These are phyloP conservation scores for Drosophila lini DNA, from an alignment of 1,140 invertebrate genomes.

Conservation along the genomic window DNA sequence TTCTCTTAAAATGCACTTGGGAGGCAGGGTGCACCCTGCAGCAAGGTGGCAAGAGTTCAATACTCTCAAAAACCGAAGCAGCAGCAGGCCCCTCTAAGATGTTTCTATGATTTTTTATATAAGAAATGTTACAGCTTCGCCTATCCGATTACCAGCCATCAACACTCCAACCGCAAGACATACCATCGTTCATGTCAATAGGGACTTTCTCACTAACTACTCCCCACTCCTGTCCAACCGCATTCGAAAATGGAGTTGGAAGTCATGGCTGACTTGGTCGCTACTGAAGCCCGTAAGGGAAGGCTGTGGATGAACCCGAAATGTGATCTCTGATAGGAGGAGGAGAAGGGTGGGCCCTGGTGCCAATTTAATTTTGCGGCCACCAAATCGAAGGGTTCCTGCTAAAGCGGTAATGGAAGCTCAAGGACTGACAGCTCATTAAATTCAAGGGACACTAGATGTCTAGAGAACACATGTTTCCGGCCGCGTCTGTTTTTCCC, in stretches of 20 bases:
- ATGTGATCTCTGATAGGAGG: constrained; percentile 23
- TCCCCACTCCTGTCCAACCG: constrained; percentile 20
- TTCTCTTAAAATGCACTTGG: constrained; percentile 11
- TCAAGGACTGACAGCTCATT: constrained; percentile 19
- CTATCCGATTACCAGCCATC: constrained; percentile 20
- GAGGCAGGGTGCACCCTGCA: neutral
- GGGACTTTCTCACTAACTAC: constrained; percentile 28
- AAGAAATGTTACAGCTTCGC: constrained; percentile 11
- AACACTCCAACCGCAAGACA: constrained; percentile 26
- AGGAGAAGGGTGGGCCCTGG: neutral
- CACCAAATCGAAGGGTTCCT: constrained; percentile 13
- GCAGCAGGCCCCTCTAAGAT: constrained; percentile 2
- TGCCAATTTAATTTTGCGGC: constrained; percentile 27
- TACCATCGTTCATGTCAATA: neutral
- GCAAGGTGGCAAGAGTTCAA: constrained; percentile 29
- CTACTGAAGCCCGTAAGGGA: constrained; percentile 29
- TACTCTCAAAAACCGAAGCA: constrained; percentile 1
- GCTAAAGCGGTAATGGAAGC: neutral
- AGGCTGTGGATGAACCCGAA: constrained; percentile 53
- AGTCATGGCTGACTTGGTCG: constrained; percentile 27
- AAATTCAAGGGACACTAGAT: constrained; percentile 4
- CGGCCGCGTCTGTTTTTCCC: neutral
- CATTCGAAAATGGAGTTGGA: constrained; percentile 23
- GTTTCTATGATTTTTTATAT: constrained; percentile 27
- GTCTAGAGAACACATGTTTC: constrained; percentile 19